Conservation (phyloP, 1,140 invertebrate genomes). For the Saccostrea cuccullata region DNA sequence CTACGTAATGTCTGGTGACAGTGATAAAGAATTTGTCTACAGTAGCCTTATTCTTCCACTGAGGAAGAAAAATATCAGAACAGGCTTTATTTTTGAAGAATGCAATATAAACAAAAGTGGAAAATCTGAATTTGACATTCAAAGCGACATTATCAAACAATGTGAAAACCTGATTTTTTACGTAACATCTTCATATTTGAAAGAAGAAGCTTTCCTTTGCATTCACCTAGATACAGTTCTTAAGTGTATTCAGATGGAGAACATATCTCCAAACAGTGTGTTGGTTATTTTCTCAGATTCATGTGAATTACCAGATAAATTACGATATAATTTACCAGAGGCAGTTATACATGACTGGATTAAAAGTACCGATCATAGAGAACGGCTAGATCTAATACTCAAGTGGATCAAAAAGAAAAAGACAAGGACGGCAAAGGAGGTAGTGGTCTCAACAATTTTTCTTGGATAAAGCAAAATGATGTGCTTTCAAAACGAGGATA, state of each 20-base stretch:
- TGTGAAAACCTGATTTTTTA: neutral
- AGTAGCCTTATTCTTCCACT: neutral
- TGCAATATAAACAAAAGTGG: neutral
- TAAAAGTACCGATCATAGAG: neutral
- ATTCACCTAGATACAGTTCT: neutral
- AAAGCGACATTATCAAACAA: neutral
- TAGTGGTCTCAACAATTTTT: neutral
- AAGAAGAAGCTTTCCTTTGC: neutral
- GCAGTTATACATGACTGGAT: neutral
- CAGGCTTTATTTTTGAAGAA: neutral
- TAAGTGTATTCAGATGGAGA: neutral
- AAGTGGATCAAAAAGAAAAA: neutral
- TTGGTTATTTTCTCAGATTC: neutral
- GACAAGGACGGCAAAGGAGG: neutral
- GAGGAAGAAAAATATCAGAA: neutral
- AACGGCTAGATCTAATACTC: neutral
- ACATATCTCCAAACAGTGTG: neutral
- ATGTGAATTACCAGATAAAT: neutral
- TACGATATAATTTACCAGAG: neutral
- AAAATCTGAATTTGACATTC: slow-evolving; percentile 3
- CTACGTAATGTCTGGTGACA: neutral
- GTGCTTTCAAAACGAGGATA: too few relatives aligned
- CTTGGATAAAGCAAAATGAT: too few relatives aligned
- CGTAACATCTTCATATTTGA: neutral
- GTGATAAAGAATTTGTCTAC: neutral